Percentiles rank a stretch among this genome's conserved stretches.
phyloP scores from a whole-genome alignment of 2,888 invertebrate genomes.

The Epistrophella euchroma region DNA sequence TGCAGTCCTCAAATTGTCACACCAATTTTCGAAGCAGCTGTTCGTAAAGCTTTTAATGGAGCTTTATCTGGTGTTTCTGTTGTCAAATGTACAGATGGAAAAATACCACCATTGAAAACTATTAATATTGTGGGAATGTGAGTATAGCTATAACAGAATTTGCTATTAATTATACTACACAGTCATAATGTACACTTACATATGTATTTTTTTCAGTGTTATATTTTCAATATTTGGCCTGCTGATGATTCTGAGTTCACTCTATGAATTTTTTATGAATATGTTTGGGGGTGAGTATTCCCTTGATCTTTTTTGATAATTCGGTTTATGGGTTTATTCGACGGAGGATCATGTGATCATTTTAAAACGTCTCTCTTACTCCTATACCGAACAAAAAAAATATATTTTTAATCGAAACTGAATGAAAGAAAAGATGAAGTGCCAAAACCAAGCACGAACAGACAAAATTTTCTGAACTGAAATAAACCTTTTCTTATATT shows the following conservation, averaged over 20 bases:
- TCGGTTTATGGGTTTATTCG: not conserved
- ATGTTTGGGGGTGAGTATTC: slow-evolving; percentile 40
- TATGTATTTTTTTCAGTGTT: slow-evolving; percentile 11
- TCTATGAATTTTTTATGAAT: slow-evolving; percentile 43
- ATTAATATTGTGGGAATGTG: slow-evolving; percentile 52
- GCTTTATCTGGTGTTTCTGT: slow-evolving; percentile 35
- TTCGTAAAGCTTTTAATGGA: slow-evolving; percentile 38
- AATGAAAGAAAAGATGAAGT: too few species aligned
- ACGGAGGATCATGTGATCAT: too few species aligned
- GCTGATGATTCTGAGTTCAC: slow-evolving; percentile 36
- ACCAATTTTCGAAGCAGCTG: slow-evolving; percentile 22
- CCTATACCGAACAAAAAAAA: too few species aligned
- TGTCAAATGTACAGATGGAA: slow-evolving; percentile 34
- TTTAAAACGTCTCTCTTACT: too few species aligned
- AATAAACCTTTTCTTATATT: too few species aligned
- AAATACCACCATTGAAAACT: slow-evolving; percentile 21
- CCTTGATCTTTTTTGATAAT: not conserved
- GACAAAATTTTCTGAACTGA: too few species aligned
- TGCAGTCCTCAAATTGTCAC: slow-evolving; percentile 33
- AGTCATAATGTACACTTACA: too few species aligned
- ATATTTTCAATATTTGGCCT: slow-evolving; percentile 44
- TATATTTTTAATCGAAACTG: too few species aligned
- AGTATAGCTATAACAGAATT: not conserved
- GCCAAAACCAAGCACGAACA: too few species aligned
- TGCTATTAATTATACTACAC: too few species aligned